Conservation (phyloP, 2,797 vertebrate species). For the Danionella dracula region DNA sequence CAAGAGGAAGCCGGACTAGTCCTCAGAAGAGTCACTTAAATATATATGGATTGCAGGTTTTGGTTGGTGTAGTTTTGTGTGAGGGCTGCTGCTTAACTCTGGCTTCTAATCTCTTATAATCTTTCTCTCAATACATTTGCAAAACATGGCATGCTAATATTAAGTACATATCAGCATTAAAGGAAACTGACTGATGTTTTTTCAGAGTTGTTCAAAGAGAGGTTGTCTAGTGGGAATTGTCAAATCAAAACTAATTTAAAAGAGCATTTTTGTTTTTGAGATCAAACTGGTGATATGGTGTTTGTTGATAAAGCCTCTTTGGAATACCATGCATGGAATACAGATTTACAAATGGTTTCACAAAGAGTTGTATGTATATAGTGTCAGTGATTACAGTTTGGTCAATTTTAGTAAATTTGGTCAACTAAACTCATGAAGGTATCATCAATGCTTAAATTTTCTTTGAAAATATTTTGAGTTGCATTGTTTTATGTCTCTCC, state of each 20-base stretch:
- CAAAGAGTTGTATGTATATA: too few species aligned
- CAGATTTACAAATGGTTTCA: too few species aligned
- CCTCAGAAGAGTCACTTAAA: conserved; percentile 51
- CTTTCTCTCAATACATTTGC: neutral
- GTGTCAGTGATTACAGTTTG: too few species aligned
- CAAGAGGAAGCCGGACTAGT: conserved; percentile 69
- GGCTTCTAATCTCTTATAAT: neutral
- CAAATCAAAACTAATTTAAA: too few species aligned
- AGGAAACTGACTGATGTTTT: neutral
- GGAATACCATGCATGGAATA: too few species aligned
- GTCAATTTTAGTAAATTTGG: too few species aligned
- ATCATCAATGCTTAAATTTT: too few species aligned
- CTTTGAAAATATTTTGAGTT: too few species aligned
- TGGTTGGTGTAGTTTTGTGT: neutral
- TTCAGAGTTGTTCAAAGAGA: neutral
- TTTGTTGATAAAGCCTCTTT: neutral
- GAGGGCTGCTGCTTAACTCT: neutral
- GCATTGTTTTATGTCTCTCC: too few species aligned
- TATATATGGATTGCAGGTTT: conserved; percentile 9
- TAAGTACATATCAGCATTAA: neutral
- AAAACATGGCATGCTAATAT: conserved; percentile 10
- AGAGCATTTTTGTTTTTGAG: neutral
- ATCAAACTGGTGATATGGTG: neutral
- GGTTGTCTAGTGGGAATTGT: too few species aligned
- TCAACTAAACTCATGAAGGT: too few species aligned